phyloP scores from a whole-genome alignment of 2,113 vertebrate species.

The Aviceda subcristata region DNA sequence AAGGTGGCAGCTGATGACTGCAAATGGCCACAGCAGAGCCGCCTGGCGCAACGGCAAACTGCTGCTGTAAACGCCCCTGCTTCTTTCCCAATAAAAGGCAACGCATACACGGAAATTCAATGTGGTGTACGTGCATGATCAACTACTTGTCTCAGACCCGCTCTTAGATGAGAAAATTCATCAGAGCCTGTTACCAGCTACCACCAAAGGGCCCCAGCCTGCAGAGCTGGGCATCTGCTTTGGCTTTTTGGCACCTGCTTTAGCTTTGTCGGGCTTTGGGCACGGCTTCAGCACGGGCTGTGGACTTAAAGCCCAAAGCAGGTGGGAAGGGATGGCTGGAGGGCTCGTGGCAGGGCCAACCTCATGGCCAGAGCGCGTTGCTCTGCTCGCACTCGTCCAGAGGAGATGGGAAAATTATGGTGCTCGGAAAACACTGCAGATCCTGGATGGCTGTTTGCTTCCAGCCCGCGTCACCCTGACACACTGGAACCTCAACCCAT shows the following conservation, averaged over 20 bases:
- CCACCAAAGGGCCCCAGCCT: background rate
- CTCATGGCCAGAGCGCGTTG: accelerated
- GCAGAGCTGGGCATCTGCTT: background rate
- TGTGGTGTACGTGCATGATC: accelerated
- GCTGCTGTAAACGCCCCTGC: background rate
- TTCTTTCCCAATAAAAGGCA: background rate
- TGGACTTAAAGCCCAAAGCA: background rate
- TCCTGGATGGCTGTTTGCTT: too few species aligned
- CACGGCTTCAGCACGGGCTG: accelerated
- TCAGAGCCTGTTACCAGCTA: background rate
- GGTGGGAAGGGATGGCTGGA: background rate
- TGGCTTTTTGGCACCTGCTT: background rate
- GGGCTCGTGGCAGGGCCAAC: background rate
- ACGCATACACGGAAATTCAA: accelerated
- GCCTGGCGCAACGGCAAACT: accelerated
- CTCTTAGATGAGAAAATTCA: accelerated
- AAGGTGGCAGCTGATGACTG: background rate
- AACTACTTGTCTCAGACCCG: background rate
- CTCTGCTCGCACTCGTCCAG: accelerated
- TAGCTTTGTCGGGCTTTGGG: background rate
- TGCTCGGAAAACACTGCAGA: accelerated
- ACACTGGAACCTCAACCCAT: background rate
- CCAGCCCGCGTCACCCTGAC: background rate
- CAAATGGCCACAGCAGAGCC: background rate
- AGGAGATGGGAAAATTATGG: accelerated